These are phyloP conservation scores for Micronycteris hirsuta DNA, from an alignment of 2,113 vertebrate genomes.

Conservation along the genomic window DNA sequence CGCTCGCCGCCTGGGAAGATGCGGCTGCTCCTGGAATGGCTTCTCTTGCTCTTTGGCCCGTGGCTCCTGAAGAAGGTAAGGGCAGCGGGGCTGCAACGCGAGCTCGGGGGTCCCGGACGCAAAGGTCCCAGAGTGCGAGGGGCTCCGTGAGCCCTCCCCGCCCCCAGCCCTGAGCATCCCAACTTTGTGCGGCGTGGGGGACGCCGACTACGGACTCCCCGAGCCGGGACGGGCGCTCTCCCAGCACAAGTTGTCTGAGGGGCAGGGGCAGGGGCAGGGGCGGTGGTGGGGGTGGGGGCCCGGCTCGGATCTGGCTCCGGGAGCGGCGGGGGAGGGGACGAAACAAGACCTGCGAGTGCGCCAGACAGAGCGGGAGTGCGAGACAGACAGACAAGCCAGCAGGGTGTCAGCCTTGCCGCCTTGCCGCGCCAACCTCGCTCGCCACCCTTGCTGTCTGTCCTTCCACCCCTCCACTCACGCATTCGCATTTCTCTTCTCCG, in stretches of 20 bases:
- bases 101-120: background rate
- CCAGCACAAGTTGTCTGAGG: slow-evolving; percentile 58
- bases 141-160: background rate
- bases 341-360: slow-evolving; percentile 62
- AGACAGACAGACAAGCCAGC: slow-evolving; percentile 70
- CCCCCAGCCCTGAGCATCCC: slow-evolving; percentile 41
- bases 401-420: slow-evolving; percentile 56
- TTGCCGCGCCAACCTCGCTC: slow-evolving; percentile 46
- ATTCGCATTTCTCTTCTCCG: slow-evolving; percentile 33
- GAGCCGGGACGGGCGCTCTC: background rate
- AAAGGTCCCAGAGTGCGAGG: background rate
- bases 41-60: slow-evolving; percentile 66
- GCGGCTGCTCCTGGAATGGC: slow-evolving; percentile 69
- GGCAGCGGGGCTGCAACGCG: background rate
- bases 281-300: slow-evolving; percentile 3
- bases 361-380: slow-evolving; percentile 72
- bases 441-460: slow-evolving; percentile 47
- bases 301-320: background rate
- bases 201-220: slow-evolving; percentile 49
- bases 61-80: slow-evolving; percentile 73
- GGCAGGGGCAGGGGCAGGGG: background rate
- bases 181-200: slow-evolving; percentile 55
- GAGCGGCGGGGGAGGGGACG: slow-evolving; percentile 59
- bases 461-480: slow-evolving; percentile 29
- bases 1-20: slow-evolving; percentile 52